Conservation (phyloP, 2,888 invertebrate species). For the Itoplectis maculator region DNA sequence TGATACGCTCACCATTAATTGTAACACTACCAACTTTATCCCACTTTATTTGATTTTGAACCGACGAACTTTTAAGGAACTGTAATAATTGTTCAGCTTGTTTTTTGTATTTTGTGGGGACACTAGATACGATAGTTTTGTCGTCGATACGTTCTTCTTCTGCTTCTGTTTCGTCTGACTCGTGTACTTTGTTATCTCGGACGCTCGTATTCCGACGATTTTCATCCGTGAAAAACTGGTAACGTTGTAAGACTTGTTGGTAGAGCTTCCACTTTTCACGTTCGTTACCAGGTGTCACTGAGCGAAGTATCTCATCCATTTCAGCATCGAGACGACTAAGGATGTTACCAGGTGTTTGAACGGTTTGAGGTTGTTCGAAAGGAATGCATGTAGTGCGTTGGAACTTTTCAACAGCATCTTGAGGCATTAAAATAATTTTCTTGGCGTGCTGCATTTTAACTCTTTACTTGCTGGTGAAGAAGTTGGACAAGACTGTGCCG, state of each 20-base stretch:
- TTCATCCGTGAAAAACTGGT: constrained; percentile 23
- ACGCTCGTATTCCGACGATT: neutral
- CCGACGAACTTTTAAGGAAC: neutral
- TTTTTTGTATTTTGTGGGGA: neutral
- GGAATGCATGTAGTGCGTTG: neutral
- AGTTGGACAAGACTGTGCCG: constrained; percentile 1
- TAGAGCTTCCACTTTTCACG: constrained; percentile 13
- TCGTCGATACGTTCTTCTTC: neutral
- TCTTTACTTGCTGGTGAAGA: constrained; percentile 2
- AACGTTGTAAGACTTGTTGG: constrained; percentile 40
- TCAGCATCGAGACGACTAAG: constrained; percentile 17
- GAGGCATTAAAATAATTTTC: constrained; percentile 29
- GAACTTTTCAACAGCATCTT: constrained; percentile 10
- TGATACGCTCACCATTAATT: constrained; percentile 7
- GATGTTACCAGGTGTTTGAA: constrained; percentile 20
- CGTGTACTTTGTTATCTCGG: no score
- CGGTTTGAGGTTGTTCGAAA: neutral
- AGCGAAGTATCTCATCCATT: constrained; percentile 19
- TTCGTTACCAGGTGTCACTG: constrained; percentile 10
- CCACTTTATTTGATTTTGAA: constrained; percentile 32
- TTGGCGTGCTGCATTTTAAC: constrained; percentile 13
- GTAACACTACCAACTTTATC: constrained; percentile 16
- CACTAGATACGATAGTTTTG: neutral
- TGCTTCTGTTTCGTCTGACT: neutral
- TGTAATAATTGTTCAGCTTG: constrained; percentile 1